Evolutionary conservation across 2,797 vertebrate species (phyloP), one percentile per base, ranked within the genome.

Genomic region (Phataginus tetradactyla): DNA sequence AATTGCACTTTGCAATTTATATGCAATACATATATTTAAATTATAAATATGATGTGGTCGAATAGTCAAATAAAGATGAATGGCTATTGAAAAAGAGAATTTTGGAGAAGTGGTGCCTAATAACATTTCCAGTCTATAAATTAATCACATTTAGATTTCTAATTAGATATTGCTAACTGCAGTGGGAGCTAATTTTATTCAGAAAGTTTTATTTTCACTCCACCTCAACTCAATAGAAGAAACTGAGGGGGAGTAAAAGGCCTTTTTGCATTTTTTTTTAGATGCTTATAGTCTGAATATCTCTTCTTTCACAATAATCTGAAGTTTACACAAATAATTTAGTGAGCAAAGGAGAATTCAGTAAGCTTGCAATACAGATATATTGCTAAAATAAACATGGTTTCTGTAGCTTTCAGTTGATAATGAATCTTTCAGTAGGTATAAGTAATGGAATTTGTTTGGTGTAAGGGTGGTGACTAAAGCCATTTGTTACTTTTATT

Each of bases 311-410:
- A 95, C 39, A 97, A 95, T 95, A 96, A 97, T 90, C 71, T 93
- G 39, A 95, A 92, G 55, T 97, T 94, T 95, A 96, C 81, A 55
- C 49, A 95, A 97, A 98, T 94, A 94, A 97, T 39, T 86, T 53
- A 95, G 71, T 64, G 72, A 97, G 59, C 45, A 94, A 97, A 95
- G 69, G 53, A 84, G 11, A 93, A 94, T 79, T 90, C 91, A 55
- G 29, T 92, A 93, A 74, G 88, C 57, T 80, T 90, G 4, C 86
- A 95, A 97, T 89, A 86, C 23, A 97, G 80, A 81, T 95, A 83
- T 90, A 96, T 97, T 95, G 97, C 96, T 95, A 96, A 98, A 97
- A 96, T 92, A 96, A 97, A 96, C 91, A 97, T 42, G 23, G 37
- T 84, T 92, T 72, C 66, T 91, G 75, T 61, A 91, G 32, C 37